Percentiles rank a stretch among this genome's conserved stretches.
These are phyloP conservation scores for Campopleginae sp. DNA, from an alignment of 2,888 invertebrate species.

Conservation along the genomic window DNA sequence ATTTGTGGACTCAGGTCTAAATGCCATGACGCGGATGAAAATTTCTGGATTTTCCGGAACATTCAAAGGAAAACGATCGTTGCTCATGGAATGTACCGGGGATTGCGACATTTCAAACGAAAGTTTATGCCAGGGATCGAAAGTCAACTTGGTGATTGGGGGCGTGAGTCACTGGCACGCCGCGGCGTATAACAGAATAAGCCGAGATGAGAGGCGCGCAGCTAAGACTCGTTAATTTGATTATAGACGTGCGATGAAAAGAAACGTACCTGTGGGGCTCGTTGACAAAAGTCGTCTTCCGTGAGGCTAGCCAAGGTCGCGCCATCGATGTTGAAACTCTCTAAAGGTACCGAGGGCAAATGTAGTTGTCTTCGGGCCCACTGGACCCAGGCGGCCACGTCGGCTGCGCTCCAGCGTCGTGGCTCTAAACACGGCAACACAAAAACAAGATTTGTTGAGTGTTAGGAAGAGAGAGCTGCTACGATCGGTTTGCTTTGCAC, in stretches of 20 bases:
- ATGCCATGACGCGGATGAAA: conserved; percentile 47
- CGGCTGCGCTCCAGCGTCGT: conserved; percentile 92
- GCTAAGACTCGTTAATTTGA: conserved; percentile 9
- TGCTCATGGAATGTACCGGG: neutral
- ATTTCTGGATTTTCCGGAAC: conserved; percentile 12
- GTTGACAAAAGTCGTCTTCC: conserved; percentile 93
- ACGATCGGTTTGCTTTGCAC: neutral
- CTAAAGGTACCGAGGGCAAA: conserved; percentile 89
- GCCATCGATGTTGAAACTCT: conserved; percentile 93
- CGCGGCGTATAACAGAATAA: neutral
- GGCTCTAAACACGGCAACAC: conserved; percentile 89
- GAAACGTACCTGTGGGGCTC: conserved; percentile 91
- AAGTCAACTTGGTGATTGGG: neutral
- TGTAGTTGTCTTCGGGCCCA: conserved; percentile 94
- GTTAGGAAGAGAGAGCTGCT: neutral
- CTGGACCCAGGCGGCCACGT: conserved; percentile 95
- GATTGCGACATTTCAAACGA: conserved; percentile 2
- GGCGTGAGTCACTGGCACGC: neutral
- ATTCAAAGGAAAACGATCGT: conserved; percentile 28
- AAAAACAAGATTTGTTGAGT: conserved; percentile 13
- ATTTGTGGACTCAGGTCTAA: conserved; percentile 6
- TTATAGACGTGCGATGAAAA: conserved; percentile 14
- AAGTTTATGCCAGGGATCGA: neutral
- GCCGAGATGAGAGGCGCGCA: neutral
- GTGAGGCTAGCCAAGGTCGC: conserved; percentile 90